These are phyloP conservation scores for Apodemus speciosus DNA, from an alignment of 2,113 vertebrate genomes.

Conservation along the genomic window DNA sequence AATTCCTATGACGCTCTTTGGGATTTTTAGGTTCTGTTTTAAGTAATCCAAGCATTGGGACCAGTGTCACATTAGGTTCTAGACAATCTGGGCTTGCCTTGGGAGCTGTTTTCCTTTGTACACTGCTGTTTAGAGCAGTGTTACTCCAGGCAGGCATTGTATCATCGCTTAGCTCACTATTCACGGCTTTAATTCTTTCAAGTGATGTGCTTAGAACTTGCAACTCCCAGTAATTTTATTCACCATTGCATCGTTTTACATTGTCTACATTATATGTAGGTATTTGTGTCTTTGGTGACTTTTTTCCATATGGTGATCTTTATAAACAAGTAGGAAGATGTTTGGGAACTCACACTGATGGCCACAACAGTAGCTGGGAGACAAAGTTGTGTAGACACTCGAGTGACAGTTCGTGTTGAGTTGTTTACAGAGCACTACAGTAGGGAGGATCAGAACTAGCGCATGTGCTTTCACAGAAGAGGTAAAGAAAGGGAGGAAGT, in stretches of 20 bases:
- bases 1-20: background rate
- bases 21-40: background rate
- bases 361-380: background rate
- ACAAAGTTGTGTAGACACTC: background rate
- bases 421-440: background rate
- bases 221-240: background rate
- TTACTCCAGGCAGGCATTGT: background rate
- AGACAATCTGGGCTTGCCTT: background rate
- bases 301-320: background rate
- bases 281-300: background rate
- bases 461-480: background rate
- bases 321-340: background rate
- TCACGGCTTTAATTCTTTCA: background rate
- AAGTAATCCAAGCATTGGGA: too few species aligned
- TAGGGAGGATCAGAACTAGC: background rate
- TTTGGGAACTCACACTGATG: background rate
- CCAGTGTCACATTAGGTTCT: background rate
- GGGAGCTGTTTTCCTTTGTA: background rate
- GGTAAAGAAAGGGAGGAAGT: background rate
- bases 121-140: background rate
- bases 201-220: constrained; percentile 8
- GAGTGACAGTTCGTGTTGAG: background rate
- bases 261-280: background rate
- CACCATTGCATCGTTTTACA: background rate
- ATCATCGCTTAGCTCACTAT: background rate